phyloP scores from a whole-genome alignment of 2,797 vertebrate species.

The Philypnodon macrostomus region DNA sequence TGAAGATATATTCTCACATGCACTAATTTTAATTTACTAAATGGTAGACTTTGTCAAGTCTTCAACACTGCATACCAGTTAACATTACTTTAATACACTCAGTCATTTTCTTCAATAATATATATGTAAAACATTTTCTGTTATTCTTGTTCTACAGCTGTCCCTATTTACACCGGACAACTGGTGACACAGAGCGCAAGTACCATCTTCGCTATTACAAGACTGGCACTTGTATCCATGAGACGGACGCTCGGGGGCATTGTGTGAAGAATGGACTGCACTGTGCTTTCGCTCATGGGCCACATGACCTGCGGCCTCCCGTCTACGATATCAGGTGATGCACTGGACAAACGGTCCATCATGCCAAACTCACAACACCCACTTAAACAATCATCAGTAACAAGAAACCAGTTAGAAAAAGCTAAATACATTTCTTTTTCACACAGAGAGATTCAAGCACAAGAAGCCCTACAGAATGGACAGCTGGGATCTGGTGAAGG shows the following conservation, averaged over 20 bases:
- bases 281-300: constrained; percentile 95
- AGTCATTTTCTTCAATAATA: no score
- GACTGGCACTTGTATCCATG: constrained; percentile 93
- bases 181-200: constrained; percentile 93
- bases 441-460: constrained; percentile 90
- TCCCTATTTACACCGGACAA: constrained; percentile 91
- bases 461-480: constrained; percentile 90
- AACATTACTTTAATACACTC: no score
- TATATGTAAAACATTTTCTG: background rate
- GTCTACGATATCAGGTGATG: constrained; percentile 89
- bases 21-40: background rate
- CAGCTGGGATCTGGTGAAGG: constrained; percentile 84
- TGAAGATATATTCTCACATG: background rate
- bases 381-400: no score
- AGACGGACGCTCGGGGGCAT: constrained; percentile 90
- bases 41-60: no score
- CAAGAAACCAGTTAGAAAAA: background rate
- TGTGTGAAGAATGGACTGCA: constrained; percentile 93
- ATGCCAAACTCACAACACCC: no score
- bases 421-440: constrained; percentile 15
- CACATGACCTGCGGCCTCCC: constrained; percentile 89
- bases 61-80: no score
- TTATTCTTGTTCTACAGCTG: constrained; percentile 74
- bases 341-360: constrained; percentile 33
- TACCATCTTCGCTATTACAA: constrained; percentile 97